Conservation (phyloP, 2,797 vertebrate genomes). For the Gymnothorax reevesii region DNA sequence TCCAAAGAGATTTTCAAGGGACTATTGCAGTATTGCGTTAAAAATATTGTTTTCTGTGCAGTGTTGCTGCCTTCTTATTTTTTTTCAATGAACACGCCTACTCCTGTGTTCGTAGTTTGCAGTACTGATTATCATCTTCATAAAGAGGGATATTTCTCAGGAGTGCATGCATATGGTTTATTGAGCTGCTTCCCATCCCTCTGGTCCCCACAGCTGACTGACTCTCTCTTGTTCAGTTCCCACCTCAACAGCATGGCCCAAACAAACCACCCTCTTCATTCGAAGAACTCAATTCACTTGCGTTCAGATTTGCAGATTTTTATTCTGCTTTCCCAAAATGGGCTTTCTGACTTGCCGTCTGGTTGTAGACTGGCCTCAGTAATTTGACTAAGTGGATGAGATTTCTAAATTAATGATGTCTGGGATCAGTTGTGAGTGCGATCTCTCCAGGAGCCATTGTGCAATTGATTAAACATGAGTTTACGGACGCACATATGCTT, state of each 20-base stretch:
- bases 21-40: background rate
- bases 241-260: background rate
- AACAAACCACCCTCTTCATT: conserved; percentile 10
- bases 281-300: background rate
- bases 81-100: background rate
- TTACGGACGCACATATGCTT: background rate
- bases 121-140: background rate
- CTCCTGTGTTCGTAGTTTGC: background rate
- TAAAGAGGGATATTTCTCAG: background rate
- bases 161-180: background rate
- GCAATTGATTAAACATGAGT: background rate
- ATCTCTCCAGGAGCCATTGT: conserved; percentile 27
- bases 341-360: background rate
- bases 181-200: background rate
- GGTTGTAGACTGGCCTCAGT: background rate
- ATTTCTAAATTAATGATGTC: background rate
- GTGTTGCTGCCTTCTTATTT: background rate
- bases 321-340: background rate
- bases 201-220: background rate
- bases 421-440: conserved; percentile 28
- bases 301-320: conserved; percentile 31
- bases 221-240: background rate
- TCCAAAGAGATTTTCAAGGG: background rate
- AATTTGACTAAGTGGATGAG: conserved; percentile 29
- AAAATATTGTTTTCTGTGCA: background rate